These are phyloP conservation scores for Phalacrocorax aristotelis DNA, from an alignment of 2,113 vertebrate genomes.

Conservation along the genomic window DNA sequence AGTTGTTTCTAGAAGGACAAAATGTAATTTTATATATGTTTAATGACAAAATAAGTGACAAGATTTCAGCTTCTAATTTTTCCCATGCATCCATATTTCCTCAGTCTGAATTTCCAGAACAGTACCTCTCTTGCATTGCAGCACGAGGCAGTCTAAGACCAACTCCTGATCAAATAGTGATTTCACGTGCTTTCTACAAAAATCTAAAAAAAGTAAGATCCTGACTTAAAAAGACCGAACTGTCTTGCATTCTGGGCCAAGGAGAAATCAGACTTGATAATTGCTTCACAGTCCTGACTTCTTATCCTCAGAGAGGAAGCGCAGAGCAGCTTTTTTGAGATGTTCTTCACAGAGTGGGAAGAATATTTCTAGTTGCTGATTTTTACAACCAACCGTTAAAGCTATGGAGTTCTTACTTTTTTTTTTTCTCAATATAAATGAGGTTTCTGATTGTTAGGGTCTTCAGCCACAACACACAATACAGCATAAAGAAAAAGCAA, in stretches of 20 bases:
- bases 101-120: background rate
- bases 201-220: background rate
- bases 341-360: background rate
- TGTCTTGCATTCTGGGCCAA: background rate
- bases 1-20: background rate
- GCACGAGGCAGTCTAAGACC: background rate
- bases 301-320: background rate
- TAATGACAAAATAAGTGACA: background rate
- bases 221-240: background rate
- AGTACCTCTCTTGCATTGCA: background rate
- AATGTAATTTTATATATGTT: background rate
- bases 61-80: background rate
- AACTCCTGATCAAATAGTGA: background rate
- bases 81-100: rapidly evolving
- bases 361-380: background rate
- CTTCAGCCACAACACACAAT: background rate
- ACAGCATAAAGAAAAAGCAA: background rate
- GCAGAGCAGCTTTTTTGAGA: background rate
- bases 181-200: background rate
- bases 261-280: background rate
- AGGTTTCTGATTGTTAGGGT: background rate
- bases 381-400: background rate
- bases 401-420: background rate
- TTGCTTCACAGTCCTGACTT: background rate
- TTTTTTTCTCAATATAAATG: background rate